Percentiles rank a stretch among this genome's conserved stretches.
phyloP scores from a whole-genome alignment of 1,140 invertebrate species.

The Sesamia nonagrioides region DNA sequence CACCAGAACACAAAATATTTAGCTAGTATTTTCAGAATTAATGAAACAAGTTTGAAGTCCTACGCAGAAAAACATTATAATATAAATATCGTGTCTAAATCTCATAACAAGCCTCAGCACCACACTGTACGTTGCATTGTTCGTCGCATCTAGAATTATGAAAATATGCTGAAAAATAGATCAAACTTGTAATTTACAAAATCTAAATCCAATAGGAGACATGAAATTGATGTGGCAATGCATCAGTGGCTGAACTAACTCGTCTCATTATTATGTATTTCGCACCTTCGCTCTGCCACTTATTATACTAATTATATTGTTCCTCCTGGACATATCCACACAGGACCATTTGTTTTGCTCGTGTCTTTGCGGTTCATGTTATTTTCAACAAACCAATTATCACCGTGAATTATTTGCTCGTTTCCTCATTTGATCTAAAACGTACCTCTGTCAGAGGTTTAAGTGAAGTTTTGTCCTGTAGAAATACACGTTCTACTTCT shows the following conservation, averaged over 20 bases:
- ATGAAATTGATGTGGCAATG: slow-evolving; percentile 60
- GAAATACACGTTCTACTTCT: slow-evolving; percentile 51
- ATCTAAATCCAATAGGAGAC: background rate
- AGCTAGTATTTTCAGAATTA: background rate
- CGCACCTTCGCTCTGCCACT: slow-evolving; percentile 55
- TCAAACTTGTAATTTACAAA: background rate
- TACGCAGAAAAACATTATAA: background rate
- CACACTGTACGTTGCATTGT: background rate
- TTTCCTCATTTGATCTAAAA: slow-evolving; percentile 44
- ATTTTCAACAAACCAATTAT: slow-evolving; percentile 40
- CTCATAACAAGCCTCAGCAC: background rate
- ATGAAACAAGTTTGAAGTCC: slow-evolving; percentile 10
- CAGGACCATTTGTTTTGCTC: slow-evolving; percentile 55
- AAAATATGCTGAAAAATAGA: slow-evolving; percentile 2
- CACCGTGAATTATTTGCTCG: slow-evolving; percentile 43
- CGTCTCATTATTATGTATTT: slow-evolving; percentile 64
- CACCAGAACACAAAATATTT: background rate
- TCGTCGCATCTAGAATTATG: background rate
- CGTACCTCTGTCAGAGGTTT: background rate
- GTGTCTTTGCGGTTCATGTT: slow-evolving; percentile 49
- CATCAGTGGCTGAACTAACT: slow-evolving; percentile 22
- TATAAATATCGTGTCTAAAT: background rate
- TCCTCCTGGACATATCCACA: slow-evolving; percentile 39
- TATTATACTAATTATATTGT: slow-evolving; percentile 53
- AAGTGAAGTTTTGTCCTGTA: slow-evolving; percentile 1